Percentiles rank a stretch among this genome's conserved stretches.
These are phyloP conservation scores for Tribolium freemani DNA, from an alignment of 2,888 invertebrate species.

Conservation along the genomic window DNA sequence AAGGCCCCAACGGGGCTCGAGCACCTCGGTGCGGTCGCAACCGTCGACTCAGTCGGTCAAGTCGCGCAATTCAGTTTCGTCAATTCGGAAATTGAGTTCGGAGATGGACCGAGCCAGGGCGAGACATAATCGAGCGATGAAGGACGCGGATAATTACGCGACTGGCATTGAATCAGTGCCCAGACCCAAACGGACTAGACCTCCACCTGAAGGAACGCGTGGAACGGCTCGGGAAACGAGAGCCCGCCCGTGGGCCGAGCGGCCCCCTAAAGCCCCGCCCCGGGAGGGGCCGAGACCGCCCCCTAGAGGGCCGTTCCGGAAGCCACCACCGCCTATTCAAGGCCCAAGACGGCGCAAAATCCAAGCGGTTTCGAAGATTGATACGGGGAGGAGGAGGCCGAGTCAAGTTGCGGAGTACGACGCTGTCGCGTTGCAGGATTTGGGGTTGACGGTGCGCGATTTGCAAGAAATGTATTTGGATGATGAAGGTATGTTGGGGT, in stretches of 20 bases:
- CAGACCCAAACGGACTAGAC: no score
- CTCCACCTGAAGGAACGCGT: not conserved
- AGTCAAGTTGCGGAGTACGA: conserved; percentile 1
- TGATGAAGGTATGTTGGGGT: not conserved
- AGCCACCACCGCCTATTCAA: not conserved
- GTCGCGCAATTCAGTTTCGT: no score
- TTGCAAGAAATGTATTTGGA: conserved; percentile 1
- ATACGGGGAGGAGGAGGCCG: not conserved
- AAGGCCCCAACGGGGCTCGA: no score
- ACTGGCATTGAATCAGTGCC: no score
- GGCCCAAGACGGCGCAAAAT: not conserved
- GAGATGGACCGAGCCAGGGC: no score
- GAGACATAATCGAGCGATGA: no score
- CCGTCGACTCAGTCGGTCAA: no score
- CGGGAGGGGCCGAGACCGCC: not conserved
- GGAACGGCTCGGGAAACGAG: not conserved
- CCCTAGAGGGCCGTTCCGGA: not conserved
- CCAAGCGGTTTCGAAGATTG: conserved; percentile 2
- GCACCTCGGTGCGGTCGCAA: no score
- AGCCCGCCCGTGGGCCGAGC: not conserved
- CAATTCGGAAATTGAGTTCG: no score
- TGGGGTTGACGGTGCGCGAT: not conserved
- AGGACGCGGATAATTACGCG: no score
- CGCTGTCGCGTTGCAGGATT: conserved; percentile 3
- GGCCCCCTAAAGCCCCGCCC: not conserved